phyloP scores from a whole-genome alignment of 1,140 invertebrate species.

The Drosophila persimilis region DNA sequence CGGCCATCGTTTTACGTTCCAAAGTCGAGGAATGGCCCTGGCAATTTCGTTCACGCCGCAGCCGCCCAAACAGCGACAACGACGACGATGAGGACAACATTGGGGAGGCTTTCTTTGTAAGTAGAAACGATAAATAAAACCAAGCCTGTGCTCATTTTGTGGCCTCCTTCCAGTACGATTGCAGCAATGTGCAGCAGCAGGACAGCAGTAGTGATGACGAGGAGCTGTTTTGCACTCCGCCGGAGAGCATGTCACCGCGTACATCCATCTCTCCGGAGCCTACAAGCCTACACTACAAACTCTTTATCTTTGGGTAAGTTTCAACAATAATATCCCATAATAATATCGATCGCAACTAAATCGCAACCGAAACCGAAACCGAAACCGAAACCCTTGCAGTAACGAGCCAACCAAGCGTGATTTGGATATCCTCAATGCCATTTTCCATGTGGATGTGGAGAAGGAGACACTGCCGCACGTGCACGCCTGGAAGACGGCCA shows the following conservation, averaged over 20 bases:
- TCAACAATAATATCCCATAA: background rate
- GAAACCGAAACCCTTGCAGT: conserved; percentile 79
- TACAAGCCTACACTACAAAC: conserved; percentile 28
- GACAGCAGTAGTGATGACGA: conserved; percentile 47
- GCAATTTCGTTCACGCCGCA: conserved; percentile 6
- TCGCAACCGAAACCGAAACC: background rate
- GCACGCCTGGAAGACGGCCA: conserved; percentile 87
- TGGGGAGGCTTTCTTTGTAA: conserved; percentile 59
- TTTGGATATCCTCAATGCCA: conserved; percentile 87
- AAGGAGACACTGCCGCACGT: conserved; percentile 86
- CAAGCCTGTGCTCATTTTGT: background rate
- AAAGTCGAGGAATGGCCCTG: background rate
- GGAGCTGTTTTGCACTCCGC: conserved; percentile 83
- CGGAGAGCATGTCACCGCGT: conserved; percentile 82
- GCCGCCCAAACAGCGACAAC: conserved; percentile 16
- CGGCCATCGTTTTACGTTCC: background rate
- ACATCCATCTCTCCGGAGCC: conserved; percentile 33
- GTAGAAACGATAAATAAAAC: background rate
- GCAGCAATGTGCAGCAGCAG: background rate
- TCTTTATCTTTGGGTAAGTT: conserved; percentile 71
- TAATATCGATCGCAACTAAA: background rate
- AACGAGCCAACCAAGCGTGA: conserved; percentile 88
- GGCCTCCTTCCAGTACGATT: conserved; percentile 21
- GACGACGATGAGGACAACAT: conserved; percentile 34
- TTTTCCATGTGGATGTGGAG: conserved; percentile 84